These are phyloP conservation scores for Plebejus argus DNA, from an alignment of 2,888 invertebrate species.

Conservation along the genomic window DNA sequence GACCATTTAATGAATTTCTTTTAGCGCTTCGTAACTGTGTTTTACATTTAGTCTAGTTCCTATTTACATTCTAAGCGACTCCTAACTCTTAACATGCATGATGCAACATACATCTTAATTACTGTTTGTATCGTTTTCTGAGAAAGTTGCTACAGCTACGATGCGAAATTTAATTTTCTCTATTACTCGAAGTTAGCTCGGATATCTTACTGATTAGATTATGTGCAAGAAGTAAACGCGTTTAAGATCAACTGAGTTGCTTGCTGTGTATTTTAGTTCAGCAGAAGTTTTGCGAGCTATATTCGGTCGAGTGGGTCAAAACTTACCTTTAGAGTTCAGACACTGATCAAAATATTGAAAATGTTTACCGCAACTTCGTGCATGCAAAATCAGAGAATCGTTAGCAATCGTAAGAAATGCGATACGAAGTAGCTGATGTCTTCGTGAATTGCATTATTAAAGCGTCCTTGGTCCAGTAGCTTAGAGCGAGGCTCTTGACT, in stretches of 20 bases:
- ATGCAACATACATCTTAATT: background rate
- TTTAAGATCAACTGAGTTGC: background rate
- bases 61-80: background rate
- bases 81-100: background rate
- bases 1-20: background rate
- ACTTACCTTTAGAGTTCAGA: too few species aligned
- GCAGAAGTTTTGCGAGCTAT: background rate
- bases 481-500: too few species aligned
- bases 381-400: too few species aligned
- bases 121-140: background rate
- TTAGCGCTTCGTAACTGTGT: too few species aligned
- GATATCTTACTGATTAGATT: background rate
- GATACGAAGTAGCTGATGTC: too few species aligned
- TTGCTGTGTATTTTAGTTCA: background rate
- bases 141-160: background rate
- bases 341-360: background rate
- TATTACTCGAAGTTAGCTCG: background rate
- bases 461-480: too few species aligned
- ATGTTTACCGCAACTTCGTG: background rate
- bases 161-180: background rate
- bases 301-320: too few species aligned
- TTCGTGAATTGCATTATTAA: too few species aligned
- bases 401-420: too few species aligned
- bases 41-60: too few species aligned
- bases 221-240: background rate